Percentiles rank a stretch among this genome's conserved stretches.
phyloP scores from a whole-genome alignment of 2,113 vertebrate genomes.

The Hepsetus odoe region DNA sequence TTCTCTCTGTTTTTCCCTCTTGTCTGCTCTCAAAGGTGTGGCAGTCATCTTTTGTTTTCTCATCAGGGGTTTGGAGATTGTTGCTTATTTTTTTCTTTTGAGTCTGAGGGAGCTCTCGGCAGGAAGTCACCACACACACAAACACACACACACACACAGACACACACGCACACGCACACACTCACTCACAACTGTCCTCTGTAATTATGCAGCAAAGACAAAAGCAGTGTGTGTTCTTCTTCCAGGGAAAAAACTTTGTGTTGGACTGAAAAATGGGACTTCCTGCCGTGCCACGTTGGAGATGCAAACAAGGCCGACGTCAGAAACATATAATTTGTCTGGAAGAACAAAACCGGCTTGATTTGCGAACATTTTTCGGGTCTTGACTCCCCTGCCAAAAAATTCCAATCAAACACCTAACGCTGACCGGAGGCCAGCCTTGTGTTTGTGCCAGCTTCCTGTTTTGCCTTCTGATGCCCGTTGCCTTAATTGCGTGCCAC shows the following conservation, averaged over 20 bases:
- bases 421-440: not conserved
- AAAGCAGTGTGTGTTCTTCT: conserved; percentile 39
- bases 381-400: not conserved
- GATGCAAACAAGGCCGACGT: conserved; percentile 15
- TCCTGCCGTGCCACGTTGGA: conserved; percentile 9
- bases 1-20: not conserved
- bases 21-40: conserved; percentile 1
- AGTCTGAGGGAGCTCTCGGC: conserved; percentile 8
- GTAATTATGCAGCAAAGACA: conserved; percentile 43
- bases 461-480: not conserved
- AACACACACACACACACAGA: not conserved
- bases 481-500: not conserved
- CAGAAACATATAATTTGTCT: conserved; percentile 42
- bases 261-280: conserved; percentile 30
- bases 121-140: conserved; percentile 19
- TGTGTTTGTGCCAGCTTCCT: not conserved
- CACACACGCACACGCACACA: not conserved
- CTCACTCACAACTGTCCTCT: not conserved
- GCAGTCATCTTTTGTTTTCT: conserved; percentile 34
- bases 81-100: conserved; percentile 26
- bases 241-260: conserved; percentile 3
- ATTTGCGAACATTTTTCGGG: conserved; percentile 21
- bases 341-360: conserved; percentile 31
- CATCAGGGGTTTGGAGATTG: conserved; percentile 1
- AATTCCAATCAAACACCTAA: conserved; percentile 1